Evolutionary conservation across 2,113 vertebrate genomes (phyloP), one percentile per base, ranked within the genome.

Genomic region (Pao palembangensis): DNA sequence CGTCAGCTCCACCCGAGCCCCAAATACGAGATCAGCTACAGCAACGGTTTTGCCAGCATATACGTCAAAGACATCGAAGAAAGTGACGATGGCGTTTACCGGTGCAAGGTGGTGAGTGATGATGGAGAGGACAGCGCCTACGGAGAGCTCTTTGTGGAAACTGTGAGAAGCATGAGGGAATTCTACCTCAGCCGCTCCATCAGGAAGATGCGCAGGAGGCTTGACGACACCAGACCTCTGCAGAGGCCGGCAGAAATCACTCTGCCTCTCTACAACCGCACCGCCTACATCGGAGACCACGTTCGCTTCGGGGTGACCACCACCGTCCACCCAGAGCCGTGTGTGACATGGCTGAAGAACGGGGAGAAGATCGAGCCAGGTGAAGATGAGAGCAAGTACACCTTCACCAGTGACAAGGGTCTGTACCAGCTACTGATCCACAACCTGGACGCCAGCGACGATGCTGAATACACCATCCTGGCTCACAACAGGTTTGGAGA

Each of bases 251-350:
- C 97, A 70, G 97, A 99, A 90, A 97, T 99, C 78, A 99, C 97
- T 51, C 77, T 99, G 77, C 97, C 97, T 64, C 89, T 99, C 55
- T 99, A 93, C 75, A 96, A 99, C 50, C 92, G 91, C 61, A 89
- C 93, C 19, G 94, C 94, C 4, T 99, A 97, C 2, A 75, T 96
- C 20, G 95, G 96, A 54, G 95, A 99, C 85, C 93, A 94, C 51
- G 93, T 99, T 56, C 93, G 97, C 46, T 99, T 98, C 59, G 97
- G 96, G 62, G 97, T 99, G 69, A 99, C 97, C 41, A 95, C 98
- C 61, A 99, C 97, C 15, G 95, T 99, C 63, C 97, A 99, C 61
- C 97, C 97, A 61, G 97, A 99, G 67, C 96, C 97, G 84, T 93
- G 91, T 15, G 90, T 99, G 46, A 93, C 93, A 2, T 99, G 97